Evolutionary conservation across 2,888 invertebrate genomes (phyloP), one percentile per base, ranked within the genome.

Genomic region (Stictocephala bisonia): DNA sequence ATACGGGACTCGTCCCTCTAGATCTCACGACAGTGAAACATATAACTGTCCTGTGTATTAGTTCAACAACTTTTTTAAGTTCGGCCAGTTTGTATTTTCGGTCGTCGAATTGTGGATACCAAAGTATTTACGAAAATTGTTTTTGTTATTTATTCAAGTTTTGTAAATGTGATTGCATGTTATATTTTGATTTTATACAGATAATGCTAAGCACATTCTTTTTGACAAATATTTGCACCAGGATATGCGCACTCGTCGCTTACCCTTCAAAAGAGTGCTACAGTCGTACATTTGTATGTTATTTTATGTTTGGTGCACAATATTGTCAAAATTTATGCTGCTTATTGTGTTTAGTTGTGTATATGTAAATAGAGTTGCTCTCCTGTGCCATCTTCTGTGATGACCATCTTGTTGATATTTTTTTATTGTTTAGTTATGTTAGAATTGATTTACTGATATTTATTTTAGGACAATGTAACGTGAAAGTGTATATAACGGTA

Each of bases 111-210:
- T 40, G 60, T 60, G 40, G 40, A 60, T 60, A 64, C 64, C 64
- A 64, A 64, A 64, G 64, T 64, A 41, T 41, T 26, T 22, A 40
- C n/a, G 41, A 31, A n/a, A 64, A 64, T 41, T 64, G 40, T 40
- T 64, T 64, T 64, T 44, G 64, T 64, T 64, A 64, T 64, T 64
- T 64, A 64, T 64, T 64, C 44, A 35, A 44, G 64, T 64, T 60
- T 40, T 44, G 35, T 60, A 41, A 40, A 64, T 64, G 64, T 64
- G 40, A 64, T 20, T 40, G 60, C 60, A 60, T 56, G 56, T 60
- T 60, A 31, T 58, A 40, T 24, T 18, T 44, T 64, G 2, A 26
- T 64, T 44, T 26, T 0, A 15, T 44, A 18, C 44, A 64, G 15
- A 44, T 27, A 15, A 15, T 24, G 24, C 44, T 24, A 22, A 13